phyloP scores from a whole-genome alignment of 1,140 invertebrate genomes.

The Pogonomyrmex barbatus region DNA sequence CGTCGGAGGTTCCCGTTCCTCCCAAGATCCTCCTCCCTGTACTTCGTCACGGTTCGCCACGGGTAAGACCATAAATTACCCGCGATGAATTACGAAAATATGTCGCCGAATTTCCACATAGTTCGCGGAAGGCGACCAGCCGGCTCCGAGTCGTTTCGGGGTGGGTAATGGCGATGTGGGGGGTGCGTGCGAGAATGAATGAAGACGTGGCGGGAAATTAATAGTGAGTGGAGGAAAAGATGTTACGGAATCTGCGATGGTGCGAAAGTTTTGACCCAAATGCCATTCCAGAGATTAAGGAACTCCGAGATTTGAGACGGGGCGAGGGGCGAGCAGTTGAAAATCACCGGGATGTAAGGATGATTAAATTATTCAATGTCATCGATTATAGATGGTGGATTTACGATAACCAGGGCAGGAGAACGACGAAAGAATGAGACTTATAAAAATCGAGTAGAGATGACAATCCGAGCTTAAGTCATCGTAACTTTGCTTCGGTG shows the following conservation, averaged over 20 bases:
- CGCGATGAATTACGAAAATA: slow-evolving; percentile 76
- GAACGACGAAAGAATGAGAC: neutral
- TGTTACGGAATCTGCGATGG: slow-evolving; percentile 35
- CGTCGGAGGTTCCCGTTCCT: neutral
- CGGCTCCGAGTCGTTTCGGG: slow-evolving; percentile 22
- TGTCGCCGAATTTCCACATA: slow-evolving; percentile 73
- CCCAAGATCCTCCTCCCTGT: slow-evolving; percentile 29
- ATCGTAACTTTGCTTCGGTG: neutral
- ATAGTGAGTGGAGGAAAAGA: slow-evolving; percentile 47
- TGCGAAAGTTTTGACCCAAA: slow-evolving; percentile 55
- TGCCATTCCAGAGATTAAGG: slow-evolving; percentile 41
- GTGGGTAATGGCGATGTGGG: neutral
- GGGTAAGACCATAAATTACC: slow-evolving; percentile 66
- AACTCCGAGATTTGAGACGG: slow-evolving; percentile 42
- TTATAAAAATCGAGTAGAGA: neutral
- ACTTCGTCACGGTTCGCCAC: slow-evolving; percentile 34
- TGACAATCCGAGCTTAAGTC: neutral
- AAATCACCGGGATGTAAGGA: slow-evolving; percentile 22
- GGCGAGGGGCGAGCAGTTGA: slow-evolving; percentile 11
- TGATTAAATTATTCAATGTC: slow-evolving; percentile 54
- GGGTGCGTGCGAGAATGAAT: slow-evolving; percentile 52
- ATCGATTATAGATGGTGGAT: slow-evolving; percentile 33
- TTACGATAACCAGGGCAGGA: slow-evolving; percentile 19
- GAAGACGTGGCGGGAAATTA: slow-evolving; percentile 53
- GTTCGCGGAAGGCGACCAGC: slow-evolving; percentile 22